These are phyloP conservation scores for Pangasius mekongensis DNA, from an alignment of 2,797 vertebrate species.

Conservation along the genomic window DNA sequence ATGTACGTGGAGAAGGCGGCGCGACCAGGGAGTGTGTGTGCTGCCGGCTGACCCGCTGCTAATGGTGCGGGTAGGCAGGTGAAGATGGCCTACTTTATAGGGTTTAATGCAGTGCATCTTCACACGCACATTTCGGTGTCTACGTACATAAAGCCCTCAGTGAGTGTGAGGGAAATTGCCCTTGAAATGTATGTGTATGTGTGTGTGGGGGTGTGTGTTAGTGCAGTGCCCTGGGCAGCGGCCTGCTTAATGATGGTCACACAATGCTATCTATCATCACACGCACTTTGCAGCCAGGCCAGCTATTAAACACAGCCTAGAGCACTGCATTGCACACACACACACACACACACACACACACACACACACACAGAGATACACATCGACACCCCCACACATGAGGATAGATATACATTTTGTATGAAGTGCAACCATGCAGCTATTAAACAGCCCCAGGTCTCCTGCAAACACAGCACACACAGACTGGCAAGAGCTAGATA, in stretches of 20 bases:
- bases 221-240: constrained; percentile 51
- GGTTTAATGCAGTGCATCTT: constrained; percentile 38
- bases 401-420: constrained; percentile 35
- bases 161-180: constrained; percentile 48
- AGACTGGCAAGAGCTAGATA: constrained; percentile 12
- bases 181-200: constrained; percentile 51
- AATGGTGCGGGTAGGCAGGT: constrained; percentile 33
- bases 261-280: constrained; percentile 60
- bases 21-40: background rate
- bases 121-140: constrained; percentile 39
- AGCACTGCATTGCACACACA: constrained; percentile 35
- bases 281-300: constrained; percentile 49
- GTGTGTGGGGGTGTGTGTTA: constrained; percentile 34
- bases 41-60: constrained; percentile 9
- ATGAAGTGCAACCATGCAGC: constrained; percentile 29
- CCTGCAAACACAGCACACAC: constrained; percentile 23
- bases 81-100: constrained; percentile 14
- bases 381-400: constrained; percentile 14
- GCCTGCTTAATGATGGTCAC: constrained; percentile 61
- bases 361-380: background rate
- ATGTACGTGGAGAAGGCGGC: background rate
- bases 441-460: constrained; percentile 8
- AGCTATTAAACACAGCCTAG: constrained; percentile 59
- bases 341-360: constrained; percentile 29
- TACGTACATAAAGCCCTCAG: constrained; percentile 33